These are phyloP conservation scores for Leptopterna dolabrata DNA, from an alignment of 2,888 invertebrate species.

Conservation along the genomic window DNA sequence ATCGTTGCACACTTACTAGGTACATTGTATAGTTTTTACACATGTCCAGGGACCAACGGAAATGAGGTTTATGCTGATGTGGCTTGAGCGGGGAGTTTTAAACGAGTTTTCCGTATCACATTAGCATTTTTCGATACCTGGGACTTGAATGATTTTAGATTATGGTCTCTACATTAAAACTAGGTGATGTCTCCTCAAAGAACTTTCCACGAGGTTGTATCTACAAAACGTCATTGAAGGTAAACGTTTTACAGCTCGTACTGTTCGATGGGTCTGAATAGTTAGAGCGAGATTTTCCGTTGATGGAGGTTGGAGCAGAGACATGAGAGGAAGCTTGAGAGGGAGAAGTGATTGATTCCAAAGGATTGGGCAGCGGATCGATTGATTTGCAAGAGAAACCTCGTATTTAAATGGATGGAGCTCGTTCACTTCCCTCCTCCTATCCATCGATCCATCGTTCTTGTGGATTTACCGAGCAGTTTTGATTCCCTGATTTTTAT, in stretches of 20 bases:
- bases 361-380: neutral
- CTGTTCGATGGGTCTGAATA: neutral
- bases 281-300: neutral
- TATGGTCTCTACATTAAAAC: too few species aligned
- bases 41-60: too few species aligned
- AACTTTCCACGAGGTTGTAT: too few species aligned
- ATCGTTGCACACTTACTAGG: too few species aligned
- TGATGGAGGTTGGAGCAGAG: neutral
- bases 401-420: neutral
- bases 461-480: neutral
- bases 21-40: too few species aligned
- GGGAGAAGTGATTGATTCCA: neutral
- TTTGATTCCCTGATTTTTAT: too few species aligned
- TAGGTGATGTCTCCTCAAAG: too few species aligned
- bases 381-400: neutral
- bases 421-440: neutral
- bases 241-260: neutral
- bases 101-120: too few species aligned
- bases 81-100: too few species aligned
- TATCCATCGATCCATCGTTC: neutral
- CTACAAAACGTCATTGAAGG: neutral
- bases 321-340: neutral
- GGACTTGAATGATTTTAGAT: too few species aligned
- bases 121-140: too few species aligned
- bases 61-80: too few species aligned